Base-by-base conservation (phyloP, 2,888 invertebrate genomes). In the Lydus trimaculatus region DNA sequence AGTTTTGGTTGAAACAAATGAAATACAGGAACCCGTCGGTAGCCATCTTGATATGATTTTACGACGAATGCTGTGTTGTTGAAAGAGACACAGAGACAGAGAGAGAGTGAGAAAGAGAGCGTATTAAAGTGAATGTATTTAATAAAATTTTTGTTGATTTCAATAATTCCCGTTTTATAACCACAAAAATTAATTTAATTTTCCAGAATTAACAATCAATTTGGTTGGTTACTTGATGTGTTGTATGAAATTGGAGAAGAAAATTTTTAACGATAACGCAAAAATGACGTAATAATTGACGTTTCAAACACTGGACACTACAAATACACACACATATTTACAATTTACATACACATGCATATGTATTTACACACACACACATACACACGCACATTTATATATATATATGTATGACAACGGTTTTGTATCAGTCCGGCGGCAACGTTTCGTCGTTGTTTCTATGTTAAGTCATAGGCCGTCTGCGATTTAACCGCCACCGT, bases 11-110 rank as follows among this genome's bases (percentile, higher is more conserved):
- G 6, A 58, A 64, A 60, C 36, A 43, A 65, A 60, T 25, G 58
- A 31, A 68, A 60, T 25, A 52, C 65, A 65, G 33, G 61, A 81
- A 79, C 78, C 85, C 85, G 85, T 80, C 85, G 85, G 85, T 83
- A 84, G 85, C 85, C 85, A 85, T 85, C 82, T 85, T 85, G 85
- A 82, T 81, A 75, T 75, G 73, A 75, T 72, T 20, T 48, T 20
- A 48, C 20, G 20, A 20, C 20, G 36, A 36, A 36, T 60, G 9
- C 0, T 31, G 31, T 36, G 28, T 28, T n/a, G n/a, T n/a, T n/a
- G n/a, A n/a, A n/a, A n/a, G n/a, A n/a, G n/a, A n/a, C n/a, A n/a
- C n/a, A n/a, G n/a, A n/a, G n/a, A n/a, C n/a, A n/a, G n/a, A n/a
- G n/a, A n/a, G n/a, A n/a, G n/a, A n/a, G n/a, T n/a, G n/a, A n/a